Conservation (phyloP, 1,140 invertebrate species). For the Trissolcus basalis region DNA sequence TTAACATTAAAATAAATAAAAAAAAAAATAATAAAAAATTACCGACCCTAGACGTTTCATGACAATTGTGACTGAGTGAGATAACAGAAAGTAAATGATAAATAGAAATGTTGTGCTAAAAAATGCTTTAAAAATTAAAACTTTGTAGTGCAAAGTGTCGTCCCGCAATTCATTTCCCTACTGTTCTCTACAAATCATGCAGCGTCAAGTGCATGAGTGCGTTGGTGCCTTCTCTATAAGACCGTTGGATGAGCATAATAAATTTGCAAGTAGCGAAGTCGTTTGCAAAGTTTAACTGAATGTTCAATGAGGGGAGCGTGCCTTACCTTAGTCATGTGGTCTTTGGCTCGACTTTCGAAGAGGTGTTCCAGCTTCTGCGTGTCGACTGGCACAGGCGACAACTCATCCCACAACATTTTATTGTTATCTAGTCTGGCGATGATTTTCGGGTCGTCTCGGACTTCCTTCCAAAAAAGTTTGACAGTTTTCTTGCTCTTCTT, state of each 20-base stretch:
- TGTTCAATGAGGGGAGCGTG: neutral
- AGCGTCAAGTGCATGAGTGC: conserved; percentile 52
- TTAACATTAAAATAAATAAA: too few species aligned
- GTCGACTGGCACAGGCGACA: conserved; percentile 90
- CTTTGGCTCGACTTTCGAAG: conserved; percentile 97
- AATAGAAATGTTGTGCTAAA: neutral
- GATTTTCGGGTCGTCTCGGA: conserved; percentile 88
- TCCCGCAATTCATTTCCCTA: conserved; percentile 34
- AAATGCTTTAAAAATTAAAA: conserved; percentile 19
- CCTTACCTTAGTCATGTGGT: conserved; percentile 93
- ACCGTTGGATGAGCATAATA: conserved; percentile 7
- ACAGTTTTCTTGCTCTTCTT: conserved; percentile 98
- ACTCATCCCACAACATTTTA: conserved; percentile 96
- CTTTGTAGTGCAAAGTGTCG: conserved; percentile 25
- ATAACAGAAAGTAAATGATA: too few species aligned
- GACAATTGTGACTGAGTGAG: too few species aligned
- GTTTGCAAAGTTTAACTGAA: conserved; percentile 15
- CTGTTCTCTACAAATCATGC: conserved; percentile 46
- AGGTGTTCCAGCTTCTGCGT: conserved; percentile 96
- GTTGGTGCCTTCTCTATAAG: conserved; percentile 41
- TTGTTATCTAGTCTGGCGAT: conserved; percentile 79
- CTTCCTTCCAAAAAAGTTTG: conserved; percentile 99
- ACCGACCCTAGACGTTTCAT: too few species aligned
- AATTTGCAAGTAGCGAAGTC: conserved; percentile 34
- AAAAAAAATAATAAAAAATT: too few species aligned